Evolutionary conservation across 2,113 vertebrate genomes (phyloP).

Genomic region (Anhinga rufa): DNA sequence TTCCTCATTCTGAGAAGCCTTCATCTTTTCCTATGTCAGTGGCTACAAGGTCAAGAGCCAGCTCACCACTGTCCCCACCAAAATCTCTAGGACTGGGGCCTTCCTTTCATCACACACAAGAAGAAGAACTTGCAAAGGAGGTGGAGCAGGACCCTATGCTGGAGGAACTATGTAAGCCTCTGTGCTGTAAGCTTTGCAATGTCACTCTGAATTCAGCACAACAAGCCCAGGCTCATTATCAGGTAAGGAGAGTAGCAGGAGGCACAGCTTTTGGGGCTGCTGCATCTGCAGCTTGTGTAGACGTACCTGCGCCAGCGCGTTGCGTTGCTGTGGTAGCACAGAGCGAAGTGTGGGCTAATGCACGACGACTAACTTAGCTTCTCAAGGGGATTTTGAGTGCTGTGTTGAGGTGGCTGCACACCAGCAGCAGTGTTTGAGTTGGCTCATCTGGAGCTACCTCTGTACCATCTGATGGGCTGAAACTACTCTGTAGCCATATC

Average conservation of each 20-base stretch:
- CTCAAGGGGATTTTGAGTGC: background rate
- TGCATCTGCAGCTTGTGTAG: background rate
- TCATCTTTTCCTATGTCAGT: slow-evolving; percentile 79
- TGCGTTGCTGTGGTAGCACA: slow-evolving; percentile 12
- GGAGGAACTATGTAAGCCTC: slow-evolving; percentile 96
- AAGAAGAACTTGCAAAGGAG: slow-evolving; percentile 78
- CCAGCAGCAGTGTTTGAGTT: background rate
- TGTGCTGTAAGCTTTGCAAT: slow-evolving; percentile 98
- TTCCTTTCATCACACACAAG: slow-evolving; percentile 77
- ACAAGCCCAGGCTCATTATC: slow-evolving; percentile 97
- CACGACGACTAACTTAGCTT: background rate
- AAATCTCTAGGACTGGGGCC: slow-evolving; percentile 73
- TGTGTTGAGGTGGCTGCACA: background rate
- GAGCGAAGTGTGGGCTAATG: background rate
- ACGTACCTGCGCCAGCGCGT: accelerated
- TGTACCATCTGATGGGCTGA: background rate
- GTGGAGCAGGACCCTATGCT: slow-evolving; percentile 85
- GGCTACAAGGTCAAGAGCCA: slow-evolving; percentile 71
- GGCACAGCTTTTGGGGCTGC: background rate
- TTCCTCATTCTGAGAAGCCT: slow-evolving; percentile 67
- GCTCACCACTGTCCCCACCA: slow-evolving; percentile 68
- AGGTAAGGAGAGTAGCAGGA: slow-evolving; percentile 76
- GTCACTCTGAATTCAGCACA: slow-evolving; percentile 96
- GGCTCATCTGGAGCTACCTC: background rate
- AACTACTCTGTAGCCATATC: background rate